Evolutionary conservation across 2,797 vertebrate species (phyloP).

Genomic region (Neostethus bicornis): DNA sequence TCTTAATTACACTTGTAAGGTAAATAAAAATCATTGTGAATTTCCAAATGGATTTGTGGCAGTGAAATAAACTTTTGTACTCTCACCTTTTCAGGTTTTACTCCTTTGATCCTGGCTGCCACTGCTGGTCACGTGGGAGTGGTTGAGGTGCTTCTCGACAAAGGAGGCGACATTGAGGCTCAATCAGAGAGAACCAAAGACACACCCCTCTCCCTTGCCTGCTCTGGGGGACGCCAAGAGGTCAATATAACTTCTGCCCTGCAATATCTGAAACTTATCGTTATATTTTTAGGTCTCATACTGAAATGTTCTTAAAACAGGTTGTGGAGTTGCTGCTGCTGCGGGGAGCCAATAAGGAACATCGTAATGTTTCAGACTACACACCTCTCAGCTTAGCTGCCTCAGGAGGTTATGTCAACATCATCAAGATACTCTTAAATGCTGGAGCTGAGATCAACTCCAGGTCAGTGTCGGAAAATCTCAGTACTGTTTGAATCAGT

Average conservation of each 20-base stretch:
- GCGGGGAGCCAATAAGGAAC: slow-evolving; percentile 98
- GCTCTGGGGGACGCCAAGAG: slow-evolving; percentile 97
- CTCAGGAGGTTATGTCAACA: slow-evolving; percentile 98
- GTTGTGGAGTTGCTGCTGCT: slow-evolving; percentile 96
- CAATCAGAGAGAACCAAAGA: slow-evolving; percentile 99
- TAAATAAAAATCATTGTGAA: too few species aligned
- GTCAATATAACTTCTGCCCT: slow-evolving; percentile 61
- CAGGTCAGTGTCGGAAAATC: slow-evolving; percentile 78
- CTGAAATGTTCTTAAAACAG: slow-evolving; percentile 65
- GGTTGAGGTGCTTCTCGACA: slow-evolving; percentile 97
- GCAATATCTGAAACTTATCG: neutral
- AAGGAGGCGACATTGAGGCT: slow-evolving; percentile 98
- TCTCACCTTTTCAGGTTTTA: slow-evolving; percentile 84
- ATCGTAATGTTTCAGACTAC: slow-evolving; percentile 98
- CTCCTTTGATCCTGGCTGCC: slow-evolving; percentile 96
- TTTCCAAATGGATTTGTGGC: neutral
- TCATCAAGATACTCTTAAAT: slow-evolving; percentile 99
- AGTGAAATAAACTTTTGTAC: neutral
- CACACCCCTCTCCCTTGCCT: slow-evolving; percentile 96
- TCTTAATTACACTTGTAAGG: too few species aligned
- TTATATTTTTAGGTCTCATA: neutral
- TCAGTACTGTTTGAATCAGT: neutral
- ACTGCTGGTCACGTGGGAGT: slow-evolving; percentile 99
- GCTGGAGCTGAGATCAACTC: slow-evolving; percentile 99
- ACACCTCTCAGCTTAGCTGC: slow-evolving; percentile 97